Percentiles rank a stretch among this genome's conserved stretches.
These are phyloP conservation scores for Nothura maculosa DNA, from an alignment of 2,797 vertebrate genomes.

Conservation along the genomic window DNA sequence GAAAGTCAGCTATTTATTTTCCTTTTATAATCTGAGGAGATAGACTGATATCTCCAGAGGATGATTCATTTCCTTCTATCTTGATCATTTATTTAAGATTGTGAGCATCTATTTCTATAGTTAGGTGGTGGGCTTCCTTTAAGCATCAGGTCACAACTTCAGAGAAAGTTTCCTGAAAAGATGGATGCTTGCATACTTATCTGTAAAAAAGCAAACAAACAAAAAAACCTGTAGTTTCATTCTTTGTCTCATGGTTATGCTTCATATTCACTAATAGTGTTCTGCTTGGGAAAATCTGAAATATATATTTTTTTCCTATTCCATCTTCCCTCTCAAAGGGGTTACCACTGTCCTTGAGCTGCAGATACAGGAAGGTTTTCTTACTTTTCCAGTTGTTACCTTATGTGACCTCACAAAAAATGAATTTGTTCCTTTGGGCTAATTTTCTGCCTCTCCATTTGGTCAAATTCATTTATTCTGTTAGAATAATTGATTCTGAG, in stretches of 20 bases:
- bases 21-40: neutral
- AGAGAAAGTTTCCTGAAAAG: neutral
- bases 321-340: neutral
- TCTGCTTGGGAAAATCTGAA: neutral
- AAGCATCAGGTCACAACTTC: neutral
- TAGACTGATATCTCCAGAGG: neutral
- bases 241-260: neutral
- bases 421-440: neutral
- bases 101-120: neutral
- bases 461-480: neutral
- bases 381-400: neutral
- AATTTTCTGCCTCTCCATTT: neutral
- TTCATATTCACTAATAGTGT: neutral
- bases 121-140: neutral
- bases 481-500: neutral
- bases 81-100: neutral
- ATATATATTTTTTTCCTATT: neutral
- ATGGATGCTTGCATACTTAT: neutral
- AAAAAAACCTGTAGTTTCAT: neutral
- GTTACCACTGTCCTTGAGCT: neutral
- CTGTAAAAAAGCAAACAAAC: neutral
- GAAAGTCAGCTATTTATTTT: neutral
- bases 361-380: neutral
- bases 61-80: neutral
- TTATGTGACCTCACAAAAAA: neutral